phyloP scores from a whole-genome alignment of 2,888 invertebrate species.

The Oscheius onirici region DNA sequence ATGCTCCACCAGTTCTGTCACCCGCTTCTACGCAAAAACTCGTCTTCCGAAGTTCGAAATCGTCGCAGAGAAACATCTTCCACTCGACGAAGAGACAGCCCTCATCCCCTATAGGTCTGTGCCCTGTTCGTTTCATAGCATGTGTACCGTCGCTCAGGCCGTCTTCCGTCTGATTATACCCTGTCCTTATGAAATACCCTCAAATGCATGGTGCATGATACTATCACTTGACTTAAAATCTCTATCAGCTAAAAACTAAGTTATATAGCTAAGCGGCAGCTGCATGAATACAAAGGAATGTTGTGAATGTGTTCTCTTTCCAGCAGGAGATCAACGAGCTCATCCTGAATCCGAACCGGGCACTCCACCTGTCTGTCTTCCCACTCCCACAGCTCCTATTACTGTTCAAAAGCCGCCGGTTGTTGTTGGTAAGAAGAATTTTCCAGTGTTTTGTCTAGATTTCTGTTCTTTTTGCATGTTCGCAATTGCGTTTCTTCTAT shows the following conservation, averaged over 20 bases:
- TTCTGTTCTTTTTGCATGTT: background rate
- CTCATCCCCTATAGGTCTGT: slow-evolving; percentile 35
- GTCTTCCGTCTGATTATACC: slow-evolving; percentile 15
- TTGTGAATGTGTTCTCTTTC: slow-evolving; percentile 39
- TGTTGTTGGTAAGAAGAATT: slow-evolving; percentile 1
- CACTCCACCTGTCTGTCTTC: slow-evolving; percentile 3
- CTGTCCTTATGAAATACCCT: slow-evolving; percentile 1
- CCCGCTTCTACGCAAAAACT: slow-evolving; percentile 27
- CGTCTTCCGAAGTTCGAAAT: slow-evolving; percentile 41
- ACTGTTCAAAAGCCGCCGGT: slow-evolving; percentile 4
- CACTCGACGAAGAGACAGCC: slow-evolving; percentile 23
- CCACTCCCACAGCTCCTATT: slow-evolving; percentile 17
- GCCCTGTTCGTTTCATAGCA: slow-evolving; percentile 22
- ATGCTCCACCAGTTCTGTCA: slow-evolving; percentile 25
- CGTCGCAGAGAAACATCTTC: slow-evolving; percentile 32
- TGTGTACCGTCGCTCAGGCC: background rate
- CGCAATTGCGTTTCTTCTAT: slow-evolving; percentile 3
- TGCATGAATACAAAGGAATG: slow-evolving; percentile 10
- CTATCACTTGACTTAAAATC: background rate
- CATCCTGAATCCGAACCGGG: slow-evolving; percentile 59
- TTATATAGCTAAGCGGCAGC: background rate
- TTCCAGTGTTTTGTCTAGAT: background rate
- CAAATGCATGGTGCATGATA: slow-evolving; percentile 11
- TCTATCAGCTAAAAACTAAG: background rate
- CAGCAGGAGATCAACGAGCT: slow-evolving; percentile 68